phyloP scores from a whole-genome alignment of 2,888 invertebrate genomes.

The Notodonta dromedarius region DNA sequence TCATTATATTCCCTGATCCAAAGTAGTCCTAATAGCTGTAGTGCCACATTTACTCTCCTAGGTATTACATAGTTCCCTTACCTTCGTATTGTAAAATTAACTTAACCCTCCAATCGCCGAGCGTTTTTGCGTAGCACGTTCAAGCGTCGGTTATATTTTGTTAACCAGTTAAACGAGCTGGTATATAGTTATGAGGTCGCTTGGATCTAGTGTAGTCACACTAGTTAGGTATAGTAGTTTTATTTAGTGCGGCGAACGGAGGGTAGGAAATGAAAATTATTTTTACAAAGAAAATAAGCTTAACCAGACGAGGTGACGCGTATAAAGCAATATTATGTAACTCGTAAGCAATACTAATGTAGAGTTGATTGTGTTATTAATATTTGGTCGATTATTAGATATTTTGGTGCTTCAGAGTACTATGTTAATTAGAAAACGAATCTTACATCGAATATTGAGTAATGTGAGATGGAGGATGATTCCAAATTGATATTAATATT shows the following conservation, averaged over 20 bases:
- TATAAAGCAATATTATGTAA: conserved; percentile 79
- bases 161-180: background rate
- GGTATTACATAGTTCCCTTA: conserved; percentile 46
- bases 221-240: too few relatives aligned
- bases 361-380: conserved; percentile 66
- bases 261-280: conserved; percentile 44
- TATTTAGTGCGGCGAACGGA: conserved; percentile 30
- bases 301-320: conserved; percentile 70
- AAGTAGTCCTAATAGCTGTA: conserved; percentile 67
- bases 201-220: conserved; percentile 15
- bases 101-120: conserved; percentile 39
- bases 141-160: background rate
- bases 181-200: conserved; percentile 1
- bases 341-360: conserved; percentile 78
- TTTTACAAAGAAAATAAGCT: conserved; percentile 56
- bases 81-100: conserved; percentile 28
- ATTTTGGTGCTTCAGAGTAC: conserved; percentile 78
- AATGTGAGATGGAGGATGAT: conserved; percentile 44
- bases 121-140: conserved; percentile 15
- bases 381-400: conserved; percentile 69
- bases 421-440: conserved; percentile 64
- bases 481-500: conserved; percentile 18
- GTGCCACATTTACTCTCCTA: conserved; percentile 67
- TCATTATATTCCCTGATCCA: conserved; percentile 56
- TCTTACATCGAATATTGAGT: conserved; percentile 70